Percentiles rank a stretch among this genome's conserved stretches.
phyloP scores from a whole-genome alignment of 2,797 vertebrate species.

The Poeciliopsis gracilis region DNA sequence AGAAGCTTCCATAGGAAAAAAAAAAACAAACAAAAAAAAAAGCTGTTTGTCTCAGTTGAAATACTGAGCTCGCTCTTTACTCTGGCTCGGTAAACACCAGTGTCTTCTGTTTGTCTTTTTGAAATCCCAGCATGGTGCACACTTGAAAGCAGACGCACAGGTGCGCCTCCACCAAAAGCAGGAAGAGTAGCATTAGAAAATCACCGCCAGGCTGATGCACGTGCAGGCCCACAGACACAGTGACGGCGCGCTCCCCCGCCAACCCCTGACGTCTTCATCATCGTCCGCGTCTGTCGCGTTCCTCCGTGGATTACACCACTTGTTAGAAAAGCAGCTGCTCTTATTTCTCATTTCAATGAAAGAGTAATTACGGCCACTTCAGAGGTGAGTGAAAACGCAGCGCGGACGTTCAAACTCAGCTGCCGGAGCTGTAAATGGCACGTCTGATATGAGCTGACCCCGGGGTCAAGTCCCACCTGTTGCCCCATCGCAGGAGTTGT shows the following conservation, averaged over 20 bases:
- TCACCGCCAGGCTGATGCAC: slow-evolving; percentile 29
- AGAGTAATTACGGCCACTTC: slow-evolving; percentile 47
- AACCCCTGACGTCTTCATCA: slow-evolving; percentile 18
- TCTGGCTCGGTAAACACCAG: slow-evolving; percentile 2
- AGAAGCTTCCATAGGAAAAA: not conserved
- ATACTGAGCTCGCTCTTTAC: slow-evolving; percentile 22
- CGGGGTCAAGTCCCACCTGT: slow-evolving; percentile 35
- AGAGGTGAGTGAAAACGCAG: slow-evolving; percentile 22
- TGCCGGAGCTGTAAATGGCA: slow-evolving; percentile 45
- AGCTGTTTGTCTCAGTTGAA: slow-evolving; percentile 3
- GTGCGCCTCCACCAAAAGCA: slow-evolving; percentile 1
- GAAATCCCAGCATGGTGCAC: slow-evolving; percentile 10
- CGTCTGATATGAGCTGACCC: slow-evolving; percentile 59
- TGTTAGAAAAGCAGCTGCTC: slow-evolving; percentile 30
- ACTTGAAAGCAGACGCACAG: slow-evolving; percentile 10
- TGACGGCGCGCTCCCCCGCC: slow-evolving; percentile 46
- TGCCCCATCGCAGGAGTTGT: not conserved
- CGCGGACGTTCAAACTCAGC: slow-evolving; percentile 18
- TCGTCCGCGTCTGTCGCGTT: slow-evolving; percentile 15
- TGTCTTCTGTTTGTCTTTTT: slow-evolving; percentile 36
- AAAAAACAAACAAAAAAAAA: not conserved
- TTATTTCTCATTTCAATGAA: slow-evolving; percentile 68
- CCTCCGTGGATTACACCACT: slow-evolving; percentile 46
- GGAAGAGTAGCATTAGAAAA: slow-evolving; percentile 9
- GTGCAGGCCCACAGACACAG: slow-evolving; percentile 31